A percentile compares a stretch with the other conserved stretches of the same genome.
These are phyloP conservation scores for Tragelaphus strepsiceros DNA, from an alignment of 2,113 vertebrate genomes.

Conservation along the genomic window DNA sequence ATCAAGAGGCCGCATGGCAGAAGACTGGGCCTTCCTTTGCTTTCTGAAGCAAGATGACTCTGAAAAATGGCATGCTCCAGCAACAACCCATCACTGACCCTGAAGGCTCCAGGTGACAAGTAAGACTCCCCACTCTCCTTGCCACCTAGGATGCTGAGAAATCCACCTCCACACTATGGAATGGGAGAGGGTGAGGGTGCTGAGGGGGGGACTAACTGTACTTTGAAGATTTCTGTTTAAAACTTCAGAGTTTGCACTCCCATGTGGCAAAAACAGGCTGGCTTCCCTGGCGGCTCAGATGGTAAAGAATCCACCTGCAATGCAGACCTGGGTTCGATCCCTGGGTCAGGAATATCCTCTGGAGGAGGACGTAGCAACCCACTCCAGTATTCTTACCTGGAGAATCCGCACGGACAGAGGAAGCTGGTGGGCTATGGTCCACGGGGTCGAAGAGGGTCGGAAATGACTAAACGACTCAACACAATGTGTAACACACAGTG, in stretches of 20 bases:
- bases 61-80: neutral
- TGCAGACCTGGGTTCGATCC: neutral
- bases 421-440: neutral
- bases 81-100: neutral
- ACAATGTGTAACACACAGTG: neutral
- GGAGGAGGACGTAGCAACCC: neutral
- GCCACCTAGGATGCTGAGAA: neutral
- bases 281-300: neutral
- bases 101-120: neutral
- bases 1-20: neutral
- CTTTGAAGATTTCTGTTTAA: neutral
- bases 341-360: neutral
- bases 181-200: neutral
- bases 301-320: neutral
- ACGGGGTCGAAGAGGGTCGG: rapidly evolving
- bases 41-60: neutral
- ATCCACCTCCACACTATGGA: neutral
- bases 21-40: neutral
- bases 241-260: neutral
- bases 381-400: neutral
- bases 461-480: neutral
- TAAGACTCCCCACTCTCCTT: neutral
- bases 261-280: neutral
- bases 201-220: neutral
- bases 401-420: neutral